These are phyloP conservation scores for Erinaceus europaeus DNA, from an alignment of 2,113 vertebrate genomes.

Conservation along the genomic window DNA sequence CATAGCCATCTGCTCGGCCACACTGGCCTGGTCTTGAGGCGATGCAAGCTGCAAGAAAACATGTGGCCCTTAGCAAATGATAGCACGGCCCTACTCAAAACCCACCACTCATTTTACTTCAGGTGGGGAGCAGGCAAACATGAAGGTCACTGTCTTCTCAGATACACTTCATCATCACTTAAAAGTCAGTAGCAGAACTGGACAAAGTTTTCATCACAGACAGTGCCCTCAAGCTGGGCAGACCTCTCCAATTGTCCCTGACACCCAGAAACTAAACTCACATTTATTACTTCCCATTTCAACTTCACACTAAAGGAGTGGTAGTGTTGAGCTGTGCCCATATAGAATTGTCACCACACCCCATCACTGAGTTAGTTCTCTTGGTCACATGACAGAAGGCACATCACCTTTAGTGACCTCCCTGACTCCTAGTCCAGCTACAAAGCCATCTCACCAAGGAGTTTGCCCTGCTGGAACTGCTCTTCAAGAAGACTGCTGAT, in stretches of 20 bases:
- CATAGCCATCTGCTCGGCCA: conserved; percentile 95
- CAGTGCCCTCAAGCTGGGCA: neutral
- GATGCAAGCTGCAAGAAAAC: conserved; percentile 89
- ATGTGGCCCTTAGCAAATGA: conserved; percentile 28
- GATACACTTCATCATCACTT: conserved; percentile 81
- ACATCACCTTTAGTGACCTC: no score
- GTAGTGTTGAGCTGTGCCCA: neutral
- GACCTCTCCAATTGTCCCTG: neutral
- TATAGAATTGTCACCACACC: no score
- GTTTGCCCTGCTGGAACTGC: conserved; percentile 97
- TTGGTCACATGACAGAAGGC: no score
- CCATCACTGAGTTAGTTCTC: neutral
- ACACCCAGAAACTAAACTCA: neutral
- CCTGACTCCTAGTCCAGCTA: no score
- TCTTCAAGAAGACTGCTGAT: conserved; percentile 95
- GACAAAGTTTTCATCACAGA: conserved; percentile 87
- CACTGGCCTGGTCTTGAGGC: conserved; percentile 97
- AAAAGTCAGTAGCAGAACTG: conserved; percentile 90
- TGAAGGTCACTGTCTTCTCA: conserved; percentile 78
- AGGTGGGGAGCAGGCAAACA: neutral
- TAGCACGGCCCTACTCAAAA: neutral
- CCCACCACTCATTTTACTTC: neutral
- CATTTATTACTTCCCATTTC: neutral
- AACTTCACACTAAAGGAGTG: neutral
- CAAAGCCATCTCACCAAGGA: conserved; percentile 93